These are phyloP conservation scores for Ernsta delagoae DNA, from an alignment of 2,888 invertebrate species.

Conservation along the genomic window DNA sequence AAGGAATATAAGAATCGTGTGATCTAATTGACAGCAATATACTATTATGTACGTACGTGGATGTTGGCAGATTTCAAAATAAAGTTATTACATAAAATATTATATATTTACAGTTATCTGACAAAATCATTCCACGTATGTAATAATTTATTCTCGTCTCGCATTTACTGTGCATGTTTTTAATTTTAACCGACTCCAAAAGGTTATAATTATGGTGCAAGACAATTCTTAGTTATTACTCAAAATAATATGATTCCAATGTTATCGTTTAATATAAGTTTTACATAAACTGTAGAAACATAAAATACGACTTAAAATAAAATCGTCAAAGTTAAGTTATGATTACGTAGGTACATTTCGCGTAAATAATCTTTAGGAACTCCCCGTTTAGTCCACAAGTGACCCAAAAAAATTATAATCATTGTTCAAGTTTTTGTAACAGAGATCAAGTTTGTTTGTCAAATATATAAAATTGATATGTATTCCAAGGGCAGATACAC, in stretches of 20 bases:
- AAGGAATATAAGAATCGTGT: constrained; percentile 79
- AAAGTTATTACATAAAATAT: constrained; percentile 79
- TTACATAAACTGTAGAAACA: background rate
- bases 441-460: constrained; percentile 65
- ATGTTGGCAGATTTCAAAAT: constrained; percentile 74
- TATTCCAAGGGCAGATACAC: constrained; percentile 59
- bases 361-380: constrained; percentile 15
- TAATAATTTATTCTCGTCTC: constrained; percentile 68
- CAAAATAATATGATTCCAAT: background rate
- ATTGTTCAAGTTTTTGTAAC: constrained; percentile 48
- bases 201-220: no score
- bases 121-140: constrained; percentile 74
- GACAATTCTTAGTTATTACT: background rate
- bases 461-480: constrained; percentile 74
- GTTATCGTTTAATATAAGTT: background rate
- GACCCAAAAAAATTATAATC: constrained; percentile 52
- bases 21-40: constrained; percentile 81
- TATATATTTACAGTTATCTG: constrained; percentile 82
- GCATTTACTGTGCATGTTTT: constrained; percentile 65
- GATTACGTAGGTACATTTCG: background rate
- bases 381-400: constrained; percentile 40
- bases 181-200: constrained; percentile 42
- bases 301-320: no score
- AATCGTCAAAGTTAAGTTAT: background rate
- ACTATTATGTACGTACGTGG: constrained; percentile 73